These are phyloP conservation scores for Cygnus atratus DNA, from an alignment of 2,113 vertebrate genomes.

Conservation along the genomic window DNA sequence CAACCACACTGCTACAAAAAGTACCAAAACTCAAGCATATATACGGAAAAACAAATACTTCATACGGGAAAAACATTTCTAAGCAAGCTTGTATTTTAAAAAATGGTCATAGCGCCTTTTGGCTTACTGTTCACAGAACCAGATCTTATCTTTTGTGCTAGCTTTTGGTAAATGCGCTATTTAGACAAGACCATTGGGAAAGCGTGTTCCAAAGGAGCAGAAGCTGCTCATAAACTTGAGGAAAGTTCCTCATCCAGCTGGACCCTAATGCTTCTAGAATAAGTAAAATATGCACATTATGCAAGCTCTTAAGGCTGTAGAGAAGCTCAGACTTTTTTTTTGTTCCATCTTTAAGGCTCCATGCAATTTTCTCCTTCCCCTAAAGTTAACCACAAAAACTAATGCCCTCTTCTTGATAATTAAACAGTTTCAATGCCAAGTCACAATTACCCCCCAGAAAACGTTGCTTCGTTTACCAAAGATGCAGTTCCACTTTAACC, in stretches of 20 bases:
- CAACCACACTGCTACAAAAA: neutral
- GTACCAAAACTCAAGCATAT: rapidly evolving
- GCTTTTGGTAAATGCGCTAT: neutral
- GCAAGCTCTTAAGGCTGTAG: neutral
- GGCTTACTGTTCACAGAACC: neutral
- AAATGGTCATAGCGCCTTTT: neutral
- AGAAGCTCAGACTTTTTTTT: neutral
- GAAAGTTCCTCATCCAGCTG: neutral
- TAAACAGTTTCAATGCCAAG: neutral
- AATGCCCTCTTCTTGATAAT: neutral
- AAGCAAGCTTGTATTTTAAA: neutral
- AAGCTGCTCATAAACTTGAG: neutral
- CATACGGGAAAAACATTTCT: neutral
- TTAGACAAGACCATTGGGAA: neutral
- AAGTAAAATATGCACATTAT: neutral
- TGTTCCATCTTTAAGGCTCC: neutral
- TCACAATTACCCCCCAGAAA: neutral
- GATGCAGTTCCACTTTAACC: neutral
- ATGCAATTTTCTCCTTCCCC: neutral
- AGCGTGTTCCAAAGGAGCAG: neutral
- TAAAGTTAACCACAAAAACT: neutral
- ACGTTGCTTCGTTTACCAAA: neutral
- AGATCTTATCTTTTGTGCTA: neutral
- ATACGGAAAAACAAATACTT: neutral
- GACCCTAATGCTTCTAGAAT: neutral